These are phyloP conservation scores for Channa argus DNA, from an alignment of 2,113 vertebrate genomes.

Conservation along the genomic window DNA sequence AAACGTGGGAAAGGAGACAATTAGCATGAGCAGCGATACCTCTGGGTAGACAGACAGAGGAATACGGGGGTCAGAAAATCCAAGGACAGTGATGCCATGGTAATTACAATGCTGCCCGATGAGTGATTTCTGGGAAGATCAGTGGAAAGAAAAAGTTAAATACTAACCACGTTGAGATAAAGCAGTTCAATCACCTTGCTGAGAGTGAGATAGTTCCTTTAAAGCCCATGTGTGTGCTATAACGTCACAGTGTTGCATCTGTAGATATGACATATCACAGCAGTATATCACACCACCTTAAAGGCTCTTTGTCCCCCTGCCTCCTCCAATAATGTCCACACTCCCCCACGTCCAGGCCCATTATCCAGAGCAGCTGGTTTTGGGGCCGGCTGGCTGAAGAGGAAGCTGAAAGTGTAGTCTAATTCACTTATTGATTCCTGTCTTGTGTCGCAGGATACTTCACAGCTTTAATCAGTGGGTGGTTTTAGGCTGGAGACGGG, in stretches of 20 bases:
- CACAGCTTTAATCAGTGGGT: constrained; percentile 81
- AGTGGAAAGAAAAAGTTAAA: constrained; percentile 10
- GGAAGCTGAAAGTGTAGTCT: constrained; percentile 87
- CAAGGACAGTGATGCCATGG: constrained; percentile 1
- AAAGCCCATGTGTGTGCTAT: constrained; percentile 14
- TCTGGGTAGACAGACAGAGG: background rate
- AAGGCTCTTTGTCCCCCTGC: constrained; percentile 50
- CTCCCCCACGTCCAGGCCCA: constrained; percentile 58
- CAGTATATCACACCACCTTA: constrained; percentile 50
- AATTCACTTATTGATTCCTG: constrained; percentile 91
- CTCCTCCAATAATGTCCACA: constrained; percentile 25
- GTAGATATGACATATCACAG: constrained; percentile 40
- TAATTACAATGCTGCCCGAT: background rate
- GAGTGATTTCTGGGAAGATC: constrained; percentile 16
- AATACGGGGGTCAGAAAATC: no score
- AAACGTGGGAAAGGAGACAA: background rate
- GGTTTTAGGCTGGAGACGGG: constrained; percentile 38
- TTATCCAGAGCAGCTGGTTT: constrained; percentile 86
- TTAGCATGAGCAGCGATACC: background rate
- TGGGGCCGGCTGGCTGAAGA: constrained; percentile 79
- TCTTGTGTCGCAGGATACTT: constrained; percentile 87
- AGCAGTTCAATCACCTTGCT: constrained; percentile 3
- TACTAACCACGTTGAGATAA: constrained; percentile 18
- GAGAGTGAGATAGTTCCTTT: background rate
- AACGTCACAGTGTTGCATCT: constrained; percentile 5